Base-by-base conservation (phyloP, 2,797 vertebrate species). In the Ibycter americanus region DNA sequence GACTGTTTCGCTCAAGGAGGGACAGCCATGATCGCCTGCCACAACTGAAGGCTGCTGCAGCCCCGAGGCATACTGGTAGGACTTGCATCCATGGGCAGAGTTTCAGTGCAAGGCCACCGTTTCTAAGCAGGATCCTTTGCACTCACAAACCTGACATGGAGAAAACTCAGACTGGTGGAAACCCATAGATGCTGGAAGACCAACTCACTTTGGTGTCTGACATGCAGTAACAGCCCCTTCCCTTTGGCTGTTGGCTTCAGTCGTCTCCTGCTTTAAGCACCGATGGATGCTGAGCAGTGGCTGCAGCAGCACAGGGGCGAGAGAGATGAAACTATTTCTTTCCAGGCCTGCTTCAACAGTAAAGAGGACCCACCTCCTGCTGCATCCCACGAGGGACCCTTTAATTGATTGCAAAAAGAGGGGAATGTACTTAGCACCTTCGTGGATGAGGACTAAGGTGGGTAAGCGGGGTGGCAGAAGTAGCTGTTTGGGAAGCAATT, bases 401-500 rank as follows among this genome's bases (percentile, higher is more conserved):
- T 77, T 58, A 78, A 59, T 6, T 81, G 84, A 61, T 19, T 61
- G 73, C 79, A 81, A 34, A 55, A 92, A 42, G 71, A 92, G 76
- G 79, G 36, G 85, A 91, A 87, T 52, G 65, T 49, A 61, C 76
- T 92, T 77, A 80, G 71, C 66, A 61, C 46, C 73, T 79, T 6
- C 1, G 91, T 61, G 42, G 66, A 70, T 82, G 73, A 90, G 91
- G 65, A 49, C 85, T 79, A 62, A 47, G 56, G 67, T 55, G 83
- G 55, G 56, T 61, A 74, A 78, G 10, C 83, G 84, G 2, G 13
- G 51, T 1, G 22, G 81, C 49, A 94, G 81, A 92, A 95, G 71
- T 65, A 88, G 85, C 82, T 94, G 85, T 38, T 89, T 90, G 65
- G 87, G 83, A 91, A 96, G 62, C 71, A 59, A 89, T 84, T 95